Percentiles rank a stretch among this genome's conserved stretches.
phyloP scores from a whole-genome alignment of 2,797 vertebrate genomes.

The Mastacembelus armatus region DNA sequence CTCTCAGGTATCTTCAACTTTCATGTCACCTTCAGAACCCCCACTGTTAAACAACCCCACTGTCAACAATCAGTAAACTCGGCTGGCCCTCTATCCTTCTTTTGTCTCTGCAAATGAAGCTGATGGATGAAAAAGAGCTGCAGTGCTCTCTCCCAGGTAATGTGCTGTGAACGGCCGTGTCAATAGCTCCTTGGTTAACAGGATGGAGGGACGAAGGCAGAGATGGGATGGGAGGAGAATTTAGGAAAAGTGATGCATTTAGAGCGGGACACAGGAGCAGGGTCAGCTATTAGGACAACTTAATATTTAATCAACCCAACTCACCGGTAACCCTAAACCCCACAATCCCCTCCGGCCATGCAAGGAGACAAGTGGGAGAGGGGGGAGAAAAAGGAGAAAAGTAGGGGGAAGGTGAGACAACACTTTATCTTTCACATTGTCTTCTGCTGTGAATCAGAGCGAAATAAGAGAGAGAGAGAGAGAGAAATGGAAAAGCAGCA shows the following conservation, averaged over 20 bases:
- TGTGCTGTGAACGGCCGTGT: conserved; percentile 53
- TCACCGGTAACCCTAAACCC: conserved; percentile 73
- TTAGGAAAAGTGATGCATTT: conserved; percentile 34
- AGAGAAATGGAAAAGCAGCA: conserved; percentile 2
- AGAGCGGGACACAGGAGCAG: conserved; percentile 46
- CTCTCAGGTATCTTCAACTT: conserved; percentile 49
- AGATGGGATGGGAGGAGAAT: not conserved
- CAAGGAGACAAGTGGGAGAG: conserved; percentile 11
- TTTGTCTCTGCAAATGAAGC: conserved; percentile 71
- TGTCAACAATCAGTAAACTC: conserved; percentile 68
- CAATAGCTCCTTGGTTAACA: conserved; percentile 60
- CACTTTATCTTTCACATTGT: conserved; percentile 57
- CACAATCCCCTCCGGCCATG: conserved; percentile 53
- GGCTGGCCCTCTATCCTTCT: conserved; percentile 39
- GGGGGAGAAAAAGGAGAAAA: not conserved
- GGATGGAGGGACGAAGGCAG: conserved; percentile 17
- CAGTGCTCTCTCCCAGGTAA: conserved; percentile 55
- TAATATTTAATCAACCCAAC: conserved; percentile 82
- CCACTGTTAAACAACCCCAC: conserved; percentile 44
- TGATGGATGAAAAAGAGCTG: conserved; percentile 69
- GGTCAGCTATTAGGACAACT: conserved; percentile 78
- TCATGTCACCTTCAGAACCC: conserved; percentile 69
- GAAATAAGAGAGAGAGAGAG: conserved; percentile 39
- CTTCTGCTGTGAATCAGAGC: conserved; percentile 49
- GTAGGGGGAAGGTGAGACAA: conserved; percentile 14